Base-by-base conservation (phyloP, 1,140 invertebrate genomes). In the Augochlora pura region DNA sequence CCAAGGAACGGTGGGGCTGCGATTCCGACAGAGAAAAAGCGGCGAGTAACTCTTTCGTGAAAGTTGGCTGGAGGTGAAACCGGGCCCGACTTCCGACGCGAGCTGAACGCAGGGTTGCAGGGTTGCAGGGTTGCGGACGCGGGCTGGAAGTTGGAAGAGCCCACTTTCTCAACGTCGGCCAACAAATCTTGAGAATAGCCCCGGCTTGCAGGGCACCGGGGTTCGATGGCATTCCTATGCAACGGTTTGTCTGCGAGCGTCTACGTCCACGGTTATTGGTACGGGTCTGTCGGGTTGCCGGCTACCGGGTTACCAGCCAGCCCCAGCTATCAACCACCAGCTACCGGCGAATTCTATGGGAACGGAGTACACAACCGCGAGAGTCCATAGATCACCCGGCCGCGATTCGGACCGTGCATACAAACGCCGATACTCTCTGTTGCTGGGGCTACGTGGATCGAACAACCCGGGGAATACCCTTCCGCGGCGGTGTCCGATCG, bases 101-200 rank as follows among this genome's bases (percentile, higher is more conserved):
- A 73, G 25, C n/a, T 27, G 80, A 42, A 70, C 16, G 32, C 32
- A 32, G 32, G 32, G 14, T 14, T 52, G 49, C 18, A 52, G 16
- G 18, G 4, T 21, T 0, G 49, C 16, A n/a, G n/a, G n/a, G n/a
- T n/a, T n/a, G 49, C 16, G 16, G 49, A 72, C 16, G 49, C 46
- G 60, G 60, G 16, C 42, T 32, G 32, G 32, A 12, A 52, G 12
- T 6, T 60, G 12, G 57, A 42, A 76, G 79, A 86, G 59, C 68
- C 63, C 78, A 81, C 78, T 88, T 86, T 87, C 81, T 87, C 82
- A 88, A 87, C 76, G 86, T 86, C 86, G 62, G 73, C 73, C 73
- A 87, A 86, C 82, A 87, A 87, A 88, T 87, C 86, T 84, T 57
- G 75, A 84, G 73, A 80, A 84, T 66, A 46, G 69, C 73, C 46